Conservation (phyloP, 2,888 invertebrate genomes). For the Magallana nippona region DNA sequence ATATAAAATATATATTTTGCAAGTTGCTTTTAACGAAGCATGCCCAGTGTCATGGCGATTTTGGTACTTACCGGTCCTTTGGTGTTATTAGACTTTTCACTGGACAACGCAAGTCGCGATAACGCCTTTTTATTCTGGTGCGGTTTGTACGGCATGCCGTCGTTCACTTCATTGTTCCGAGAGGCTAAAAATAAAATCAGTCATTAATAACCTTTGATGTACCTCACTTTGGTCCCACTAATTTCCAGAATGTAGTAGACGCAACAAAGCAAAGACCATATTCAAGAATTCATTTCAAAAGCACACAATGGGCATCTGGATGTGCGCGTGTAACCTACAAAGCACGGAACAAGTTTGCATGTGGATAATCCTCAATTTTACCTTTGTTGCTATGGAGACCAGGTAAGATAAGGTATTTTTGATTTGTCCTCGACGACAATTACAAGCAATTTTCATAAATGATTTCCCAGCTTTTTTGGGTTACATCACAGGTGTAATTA, state of each 20-base stretch:
- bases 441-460: background rate
- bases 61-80: slow-evolving; percentile 40
- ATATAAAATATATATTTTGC: too few relatives aligned
- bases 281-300: too few relatives aligned
- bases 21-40: too few relatives aligned
- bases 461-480: background rate
- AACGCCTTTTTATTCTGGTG: slow-evolving; percentile 35
- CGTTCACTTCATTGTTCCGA: slow-evolving; percentile 32
- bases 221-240: too few relatives aligned
- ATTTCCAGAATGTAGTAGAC: too few relatives aligned
- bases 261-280: too few relatives aligned
- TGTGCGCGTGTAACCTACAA: too few relatives aligned
- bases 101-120: slow-evolving; percentile 36
- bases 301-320: too few relatives aligned
- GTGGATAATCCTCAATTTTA: background rate
- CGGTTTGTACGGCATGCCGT: slow-evolving; percentile 43
- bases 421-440: background rate
- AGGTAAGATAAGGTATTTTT: slow-evolving; percentile 1
- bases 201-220: too few relatives aligned
- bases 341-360: background rate
- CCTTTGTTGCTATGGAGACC: background rate
- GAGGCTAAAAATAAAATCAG: slow-evolving; percentile 36
- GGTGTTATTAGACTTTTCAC: slow-evolving; percentile 35
- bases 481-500: too few relatives aligned
- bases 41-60: too few relatives aligned